Evolutionary conservation across 2,113 vertebrate genomes (phyloP).

Genomic region (Hypomesus transpacificus): DNA sequence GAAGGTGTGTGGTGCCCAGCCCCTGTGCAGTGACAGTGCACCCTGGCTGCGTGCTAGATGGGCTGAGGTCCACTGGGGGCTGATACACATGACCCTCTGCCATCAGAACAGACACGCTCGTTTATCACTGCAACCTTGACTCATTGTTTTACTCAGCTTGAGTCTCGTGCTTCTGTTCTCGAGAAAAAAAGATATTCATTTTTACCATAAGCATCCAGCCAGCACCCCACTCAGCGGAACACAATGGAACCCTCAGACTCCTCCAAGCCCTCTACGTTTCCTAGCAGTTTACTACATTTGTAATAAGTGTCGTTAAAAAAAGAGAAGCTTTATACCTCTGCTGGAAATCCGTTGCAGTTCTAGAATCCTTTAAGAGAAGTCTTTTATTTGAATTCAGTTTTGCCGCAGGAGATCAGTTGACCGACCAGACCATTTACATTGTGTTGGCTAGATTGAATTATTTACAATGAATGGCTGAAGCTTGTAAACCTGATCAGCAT

Average conservation of each 20-base stretch:
- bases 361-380: constrained; percentile 19
- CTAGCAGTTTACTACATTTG: constrained; percentile 28
- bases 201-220: background rate
- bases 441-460: constrained; percentile 53
- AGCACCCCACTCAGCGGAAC: constrained; percentile 33
- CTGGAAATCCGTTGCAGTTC: constrained; percentile 30
- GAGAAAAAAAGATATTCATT: constrained; percentile 46
- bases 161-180: constrained; percentile 52
- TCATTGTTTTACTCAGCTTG: constrained; percentile 69
- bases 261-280: background rate
- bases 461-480: constrained; percentile 57
- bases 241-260: constrained; percentile 21
- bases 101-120: constrained; percentile 65
- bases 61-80: constrained; percentile 61
- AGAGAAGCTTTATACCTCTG: constrained; percentile 10
- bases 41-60: constrained; percentile 67
- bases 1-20: background rate
- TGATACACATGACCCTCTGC: constrained; percentile 67
- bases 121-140: constrained; percentile 70
- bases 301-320: constrained; percentile 26
- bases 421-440: constrained; percentile 42
- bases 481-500: constrained; percentile 58
- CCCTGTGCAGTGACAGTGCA: constrained; percentile 44
- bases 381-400: constrained; percentile 29
- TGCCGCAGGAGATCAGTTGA: constrained; percentile 36